These are phyloP conservation scores for Amphiprion ocellaris DNA, from an alignment of 2,113 vertebrate genomes.

Conservation along the genomic window DNA sequence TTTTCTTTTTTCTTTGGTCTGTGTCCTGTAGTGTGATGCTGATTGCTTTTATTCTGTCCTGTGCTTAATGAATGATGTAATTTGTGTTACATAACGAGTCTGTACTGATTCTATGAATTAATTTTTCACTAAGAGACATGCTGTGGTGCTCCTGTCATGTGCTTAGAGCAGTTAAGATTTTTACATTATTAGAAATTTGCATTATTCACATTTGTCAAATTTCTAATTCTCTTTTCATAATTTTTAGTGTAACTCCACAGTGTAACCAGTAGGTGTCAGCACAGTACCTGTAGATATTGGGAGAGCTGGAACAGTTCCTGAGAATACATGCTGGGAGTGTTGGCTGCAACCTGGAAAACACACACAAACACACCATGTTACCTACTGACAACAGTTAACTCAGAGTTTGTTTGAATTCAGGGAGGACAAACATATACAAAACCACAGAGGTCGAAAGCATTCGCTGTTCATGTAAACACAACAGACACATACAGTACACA, in stretches of 20 bases:
- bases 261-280: conserved; percentile 72
- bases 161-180: too few species aligned
- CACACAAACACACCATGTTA: conserved; percentile 29
- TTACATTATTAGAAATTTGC: too few species aligned
- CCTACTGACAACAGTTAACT: conserved; percentile 10
- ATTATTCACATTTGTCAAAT: too few species aligned
- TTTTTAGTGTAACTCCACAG: neutral
- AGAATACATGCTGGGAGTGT: conserved; percentile 99
- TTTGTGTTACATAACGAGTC: too few species aligned
- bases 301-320: conserved; percentile 99
- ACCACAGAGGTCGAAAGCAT: neutral
- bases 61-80: too few species aligned
- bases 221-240: too few species aligned
- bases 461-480: neutral
- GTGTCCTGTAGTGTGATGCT: too few species aligned
- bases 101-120: too few species aligned
- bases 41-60: too few species aligned
- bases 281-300: conserved; percentile 97
- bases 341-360: conserved; percentile 92
- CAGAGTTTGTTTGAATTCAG: conserved; percentile 7
- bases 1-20: too few species aligned
- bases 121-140: too few species aligned
- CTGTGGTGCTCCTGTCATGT: too few species aligned
- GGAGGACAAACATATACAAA: neutral
- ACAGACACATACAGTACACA: neutral